A percentile compares a stretch with the other conserved stretches of the same genome.
phyloP scores from a whole-genome alignment of 2,797 vertebrate genomes.

The Poeciliopsis gracilis region DNA sequence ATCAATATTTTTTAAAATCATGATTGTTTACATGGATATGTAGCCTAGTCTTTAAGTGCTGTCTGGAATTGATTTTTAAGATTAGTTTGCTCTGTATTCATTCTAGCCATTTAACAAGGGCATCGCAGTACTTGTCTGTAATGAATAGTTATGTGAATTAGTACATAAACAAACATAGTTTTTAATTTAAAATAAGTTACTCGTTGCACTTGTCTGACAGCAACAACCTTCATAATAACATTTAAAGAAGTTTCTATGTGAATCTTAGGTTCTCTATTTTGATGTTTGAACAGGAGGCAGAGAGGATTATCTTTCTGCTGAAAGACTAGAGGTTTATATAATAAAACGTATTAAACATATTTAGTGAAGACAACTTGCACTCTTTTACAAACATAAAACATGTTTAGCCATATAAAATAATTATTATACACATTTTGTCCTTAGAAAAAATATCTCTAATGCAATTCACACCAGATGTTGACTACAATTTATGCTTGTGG shows the following conservation, averaged over 20 bases:
- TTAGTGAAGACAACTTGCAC: background rate
- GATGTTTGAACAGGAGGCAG: background rate
- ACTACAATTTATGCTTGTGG: background rate
- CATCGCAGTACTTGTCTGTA: background rate
- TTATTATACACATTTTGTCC: background rate
- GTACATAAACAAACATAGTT: background rate
- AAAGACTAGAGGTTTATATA: background rate
- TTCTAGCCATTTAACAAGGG: background rate
- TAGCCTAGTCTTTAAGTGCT: background rate
- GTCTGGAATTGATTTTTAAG: background rate
- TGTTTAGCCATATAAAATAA: background rate
- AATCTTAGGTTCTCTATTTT: background rate
- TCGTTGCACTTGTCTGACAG: constrained; percentile 1
- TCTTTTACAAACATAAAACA: background rate
- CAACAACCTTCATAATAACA: background rate
- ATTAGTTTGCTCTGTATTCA: background rate
- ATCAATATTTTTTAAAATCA: background rate
- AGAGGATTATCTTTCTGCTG: background rate
- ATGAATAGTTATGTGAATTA: background rate
- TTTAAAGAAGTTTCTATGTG: background rate
- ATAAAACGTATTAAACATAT: background rate
- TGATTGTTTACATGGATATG: background rate
- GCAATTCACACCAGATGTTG: background rate
- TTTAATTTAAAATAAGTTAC: background rate
- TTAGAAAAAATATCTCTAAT: background rate